Percentiles rank a stretch among this genome's conserved stretches.
Evolutionary conservation across 2,888 invertebrate species (phyloP).

Genomic region (Timema podura): DNA sequence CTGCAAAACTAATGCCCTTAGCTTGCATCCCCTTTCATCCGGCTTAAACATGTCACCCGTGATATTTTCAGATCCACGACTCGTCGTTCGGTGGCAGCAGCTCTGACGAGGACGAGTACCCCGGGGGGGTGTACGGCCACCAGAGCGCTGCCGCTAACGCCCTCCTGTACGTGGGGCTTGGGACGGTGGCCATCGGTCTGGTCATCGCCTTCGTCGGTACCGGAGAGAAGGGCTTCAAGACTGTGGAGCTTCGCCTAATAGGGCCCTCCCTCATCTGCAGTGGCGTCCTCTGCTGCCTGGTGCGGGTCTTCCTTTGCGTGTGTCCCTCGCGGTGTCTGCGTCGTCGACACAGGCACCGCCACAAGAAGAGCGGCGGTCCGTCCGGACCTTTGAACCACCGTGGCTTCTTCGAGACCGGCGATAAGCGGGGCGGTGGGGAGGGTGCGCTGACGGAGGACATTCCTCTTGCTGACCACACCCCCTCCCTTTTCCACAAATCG

Average conservation of each 20-base stretch:
- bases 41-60: too few species aligned
- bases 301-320: slow-evolving; percentile 79
- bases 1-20: too few species aligned
- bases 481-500: slow-evolving; percentile 2
- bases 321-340: slow-evolving; percentile 73
- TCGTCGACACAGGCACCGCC: slow-evolving; percentile 38
- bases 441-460: slow-evolving; percentile 20
- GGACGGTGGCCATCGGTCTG: slow-evolving; percentile 76
- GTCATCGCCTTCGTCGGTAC: slow-evolving; percentile 87
- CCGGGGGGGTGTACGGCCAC: slow-evolving; percentile 41
- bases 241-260: slow-evolving; percentile 78
- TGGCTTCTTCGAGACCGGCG: slow-evolving; percentile 12
- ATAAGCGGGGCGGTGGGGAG: background rate
- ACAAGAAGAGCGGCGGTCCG: slow-evolving; percentile 2
- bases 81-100: slow-evolving; percentile 76
- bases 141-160: slow-evolving; percentile 78
- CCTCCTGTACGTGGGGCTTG: slow-evolving; percentile 79
- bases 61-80: slow-evolving; percentile 70
- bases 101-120: slow-evolving; percentile 50
- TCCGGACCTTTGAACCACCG: slow-evolving; percentile 1
- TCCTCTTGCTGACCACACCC: slow-evolving; percentile 23
- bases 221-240: slow-evolving; percentile 84
- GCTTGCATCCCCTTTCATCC: too few species aligned
- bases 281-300: slow-evolving; percentile 76
- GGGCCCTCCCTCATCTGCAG: slow-evolving; percentile 77